Evolutionary conservation across 92 coral and sea anemone species (phyloP).

Genomic region (Phenganax stokvisi): DNA sequence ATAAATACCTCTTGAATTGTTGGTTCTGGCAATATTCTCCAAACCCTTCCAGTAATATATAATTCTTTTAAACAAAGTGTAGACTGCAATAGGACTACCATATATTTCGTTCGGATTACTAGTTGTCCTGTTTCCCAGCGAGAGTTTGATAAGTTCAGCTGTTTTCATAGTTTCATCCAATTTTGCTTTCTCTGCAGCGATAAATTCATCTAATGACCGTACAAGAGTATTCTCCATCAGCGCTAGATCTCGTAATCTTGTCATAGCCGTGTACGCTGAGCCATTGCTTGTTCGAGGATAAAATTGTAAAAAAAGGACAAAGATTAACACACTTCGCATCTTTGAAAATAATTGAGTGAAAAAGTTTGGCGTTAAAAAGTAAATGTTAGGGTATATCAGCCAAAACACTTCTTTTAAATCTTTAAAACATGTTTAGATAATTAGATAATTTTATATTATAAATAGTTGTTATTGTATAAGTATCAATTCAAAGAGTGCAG

Average conservation of each 20-base stretch:
- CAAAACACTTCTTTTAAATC: too few relatives aligned
- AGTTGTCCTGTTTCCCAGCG: conserved; percentile 36
- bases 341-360: background rate
- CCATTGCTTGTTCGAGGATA: conserved; percentile 18
- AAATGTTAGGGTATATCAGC: too few relatives aligned
- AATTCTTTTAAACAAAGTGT: conserved; percentile 54
- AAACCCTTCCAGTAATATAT: conserved; percentile 58
- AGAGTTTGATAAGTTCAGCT: conserved; percentile 53
- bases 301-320: background rate
- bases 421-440: too few relatives aligned
- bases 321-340: background rate
- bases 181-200: conserved; percentile 46
- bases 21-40: conserved; percentile 33
- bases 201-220: conserved; percentile 53
- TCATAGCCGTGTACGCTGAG: conserved; percentile 50
- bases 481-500: too few relatives aligned
- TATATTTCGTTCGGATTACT: conserved; percentile 32
- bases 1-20: conserved; percentile 57
- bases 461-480: too few relatives aligned
- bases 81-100: conserved; percentile 53
- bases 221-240: conserved; percentile 59
- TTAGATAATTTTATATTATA: too few relatives aligned
- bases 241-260: conserved; percentile 64
- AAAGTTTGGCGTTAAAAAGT: background rate
- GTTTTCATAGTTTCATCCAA: conserved; percentile 48